Percentiles rank a stretch among this genome's conserved stretches.
These are phyloP conservation scores for Leuctra nigra DNA, from an alignment of 2,888 invertebrate genomes.

Conservation along the genomic window DNA sequence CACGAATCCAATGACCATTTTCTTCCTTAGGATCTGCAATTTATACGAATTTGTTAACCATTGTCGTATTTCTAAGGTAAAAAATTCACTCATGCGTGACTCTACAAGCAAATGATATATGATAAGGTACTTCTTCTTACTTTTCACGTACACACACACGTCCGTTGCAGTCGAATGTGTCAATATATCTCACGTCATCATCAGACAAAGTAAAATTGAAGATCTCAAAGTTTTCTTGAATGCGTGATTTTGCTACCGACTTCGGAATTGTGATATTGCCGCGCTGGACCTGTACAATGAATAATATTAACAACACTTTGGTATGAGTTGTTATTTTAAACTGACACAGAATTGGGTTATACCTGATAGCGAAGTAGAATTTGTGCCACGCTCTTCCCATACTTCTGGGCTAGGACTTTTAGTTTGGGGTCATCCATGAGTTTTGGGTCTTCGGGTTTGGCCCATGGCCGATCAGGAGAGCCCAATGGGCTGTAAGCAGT, in stretches of 20 bases:
- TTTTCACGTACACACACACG: too few relatives aligned
- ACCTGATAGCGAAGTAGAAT: constrained; percentile 60
- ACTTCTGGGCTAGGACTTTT: constrained; percentile 53
- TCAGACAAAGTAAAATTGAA: constrained; percentile 37
- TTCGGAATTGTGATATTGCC: constrained; percentile 40
- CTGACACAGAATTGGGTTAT: constrained; percentile 3
- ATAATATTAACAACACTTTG: background rate
- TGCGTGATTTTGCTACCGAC: constrained; percentile 37
- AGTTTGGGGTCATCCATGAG: constrained; percentile 64
- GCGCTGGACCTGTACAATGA: constrained; percentile 35
- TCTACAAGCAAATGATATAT: too few relatives aligned
- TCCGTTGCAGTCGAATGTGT: constrained; percentile 34
- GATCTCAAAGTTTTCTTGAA: constrained; percentile 38
- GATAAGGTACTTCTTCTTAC: too few relatives aligned
- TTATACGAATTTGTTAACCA: too few relatives aligned
- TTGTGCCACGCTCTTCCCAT: constrained; percentile 61
- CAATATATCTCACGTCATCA: constrained; percentile 36
- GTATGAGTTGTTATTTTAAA: background rate
- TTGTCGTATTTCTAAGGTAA: too few relatives aligned
- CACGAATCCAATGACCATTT: too few relatives aligned
- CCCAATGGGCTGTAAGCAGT: constrained; percentile 74
- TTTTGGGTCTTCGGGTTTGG: constrained; percentile 58
- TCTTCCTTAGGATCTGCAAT: too few relatives aligned
- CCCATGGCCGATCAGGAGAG: constrained; percentile 59
- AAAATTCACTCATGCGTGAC: too few relatives aligned